Percentiles rank a stretch among this genome's conserved stretches.
Conservation (phyloP, 2,888 invertebrate genomes). For the Hybos culiciformis region DNA sequence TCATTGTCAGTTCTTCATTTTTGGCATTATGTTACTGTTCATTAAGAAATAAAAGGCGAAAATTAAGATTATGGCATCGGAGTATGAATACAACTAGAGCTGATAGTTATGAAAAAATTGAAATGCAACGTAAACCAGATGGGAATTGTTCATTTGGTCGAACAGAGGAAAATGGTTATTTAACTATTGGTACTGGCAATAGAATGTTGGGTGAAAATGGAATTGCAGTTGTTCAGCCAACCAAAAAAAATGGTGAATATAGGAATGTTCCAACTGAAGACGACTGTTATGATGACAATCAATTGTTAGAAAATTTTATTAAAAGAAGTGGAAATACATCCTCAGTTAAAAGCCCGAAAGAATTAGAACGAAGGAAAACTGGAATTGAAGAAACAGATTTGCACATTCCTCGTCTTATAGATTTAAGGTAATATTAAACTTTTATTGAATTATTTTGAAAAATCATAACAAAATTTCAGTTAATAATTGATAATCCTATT, state of each 20-base stretch:
- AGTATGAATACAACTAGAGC: slow-evolving; percentile 35
- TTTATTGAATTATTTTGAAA: neutral
- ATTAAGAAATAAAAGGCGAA: slow-evolving; percentile 43
- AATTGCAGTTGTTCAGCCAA: slow-evolving; percentile 34
- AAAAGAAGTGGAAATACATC: slow-evolving; percentile 20
- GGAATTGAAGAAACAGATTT: slow-evolving; percentile 40
- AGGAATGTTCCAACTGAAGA: slow-evolving; percentile 58
- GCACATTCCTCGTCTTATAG: slow-evolving; percentile 49
- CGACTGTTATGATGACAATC: slow-evolving; percentile 43
- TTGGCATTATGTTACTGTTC: slow-evolving; percentile 49
- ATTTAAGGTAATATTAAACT: slow-evolving; percentile 42
- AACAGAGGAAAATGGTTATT: slow-evolving; percentile 6
- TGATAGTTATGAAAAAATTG: slow-evolving; percentile 68
- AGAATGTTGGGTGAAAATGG: slow-evolving; percentile 23
- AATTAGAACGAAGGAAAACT: slow-evolving; percentile 15
- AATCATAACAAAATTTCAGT: too few species aligned
- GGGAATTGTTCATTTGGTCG: slow-evolving; percentile 19
- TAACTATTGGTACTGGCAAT: slow-evolving; percentile 20
- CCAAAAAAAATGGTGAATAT: slow-evolving; percentile 52
- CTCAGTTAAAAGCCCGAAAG: slow-evolving; percentile 21
- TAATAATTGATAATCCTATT: too few species aligned
- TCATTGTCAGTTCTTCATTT: slow-evolving; percentile 52
- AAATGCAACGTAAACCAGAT: slow-evolving; percentile 48
- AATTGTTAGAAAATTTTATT: slow-evolving; percentile 23
- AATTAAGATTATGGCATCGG: slow-evolving; percentile 39